These are phyloP conservation scores for Myrmecophaga tridactyla DNA, from an alignment of 2,113 vertebrate species.

Conservation along the genomic window DNA sequence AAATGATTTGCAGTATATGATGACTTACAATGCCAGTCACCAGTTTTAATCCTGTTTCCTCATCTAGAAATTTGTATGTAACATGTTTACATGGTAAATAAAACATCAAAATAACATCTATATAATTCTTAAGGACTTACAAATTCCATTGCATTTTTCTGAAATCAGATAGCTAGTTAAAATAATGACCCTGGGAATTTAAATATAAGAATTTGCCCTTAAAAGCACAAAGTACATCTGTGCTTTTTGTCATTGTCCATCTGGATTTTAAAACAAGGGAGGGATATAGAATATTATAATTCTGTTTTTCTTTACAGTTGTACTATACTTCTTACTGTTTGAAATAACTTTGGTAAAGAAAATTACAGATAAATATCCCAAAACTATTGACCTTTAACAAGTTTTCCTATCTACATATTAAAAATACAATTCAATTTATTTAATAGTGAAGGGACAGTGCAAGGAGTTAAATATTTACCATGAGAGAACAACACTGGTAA, in stretches of 20 bases:
- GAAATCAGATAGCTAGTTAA: conserved; percentile 23
- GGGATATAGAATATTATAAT: conserved; percentile 25
- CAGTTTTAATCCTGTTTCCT: conserved; percentile 53
- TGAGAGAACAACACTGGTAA: conserved; percentile 86
- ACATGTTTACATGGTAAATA: conserved; percentile 16
- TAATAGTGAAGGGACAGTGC: conserved; percentile 67
- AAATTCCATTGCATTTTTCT: conserved; percentile 35
- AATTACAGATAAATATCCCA: conserved; percentile 64
- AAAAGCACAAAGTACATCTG: conserved; percentile 23
- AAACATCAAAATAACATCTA: conserved; percentile 11
- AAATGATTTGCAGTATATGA: conserved; percentile 10
- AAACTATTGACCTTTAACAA: conserved; percentile 75
- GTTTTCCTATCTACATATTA: conserved; percentile 70
- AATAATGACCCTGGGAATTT: neutral
- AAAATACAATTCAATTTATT: conserved; percentile 81
- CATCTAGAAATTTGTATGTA: neutral
- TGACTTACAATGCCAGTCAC: neutral
- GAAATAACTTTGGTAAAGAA: conserved; percentile 68
- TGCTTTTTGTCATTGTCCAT: conserved; percentile 24
- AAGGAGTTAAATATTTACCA: conserved; percentile 87
- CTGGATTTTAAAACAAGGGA: conserved; percentile 54
- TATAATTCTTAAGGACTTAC: conserved; percentile 23
- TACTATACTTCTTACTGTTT: conserved; percentile 55
- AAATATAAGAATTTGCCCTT: conserved; percentile 55
- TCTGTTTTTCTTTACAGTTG: conserved; percentile 45